Conservation (phyloP, 2,797 vertebrate genomes). For the Lutjanus campechanus region DNA sequence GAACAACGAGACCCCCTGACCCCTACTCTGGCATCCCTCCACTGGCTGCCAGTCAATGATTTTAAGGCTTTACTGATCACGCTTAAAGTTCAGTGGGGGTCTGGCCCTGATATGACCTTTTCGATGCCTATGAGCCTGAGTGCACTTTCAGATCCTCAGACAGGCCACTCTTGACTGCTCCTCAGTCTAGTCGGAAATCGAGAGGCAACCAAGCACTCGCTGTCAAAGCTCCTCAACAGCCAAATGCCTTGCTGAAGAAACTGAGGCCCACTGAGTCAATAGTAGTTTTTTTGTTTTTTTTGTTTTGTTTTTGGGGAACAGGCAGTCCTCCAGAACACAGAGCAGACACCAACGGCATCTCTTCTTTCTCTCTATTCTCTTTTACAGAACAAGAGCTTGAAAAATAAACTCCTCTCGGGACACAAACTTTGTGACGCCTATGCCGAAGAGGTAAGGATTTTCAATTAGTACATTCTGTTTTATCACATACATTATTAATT, state of each 20-base stretch:
- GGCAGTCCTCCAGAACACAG: not conserved
- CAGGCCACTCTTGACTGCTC: conserved; percentile 41
- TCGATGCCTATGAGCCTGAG: conserved; percentile 31
- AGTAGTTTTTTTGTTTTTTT: not conserved
- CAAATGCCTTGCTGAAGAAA: conserved; percentile 34
- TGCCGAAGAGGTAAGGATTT: conserved; percentile 93
- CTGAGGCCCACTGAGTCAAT: conserved; percentile 23
- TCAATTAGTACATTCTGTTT: conserved; percentile 28
- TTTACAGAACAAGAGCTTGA: conserved; percentile 98
- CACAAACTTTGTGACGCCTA: conserved; percentile 96
- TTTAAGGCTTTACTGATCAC: conserved; percentile 46
- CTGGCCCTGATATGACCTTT: conserved; percentile 51
- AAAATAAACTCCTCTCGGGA: conserved; percentile 96
- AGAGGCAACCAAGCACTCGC: conserved; percentile 37
- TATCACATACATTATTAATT: conserved; percentile 23
- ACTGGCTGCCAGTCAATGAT: conserved; percentile 38
- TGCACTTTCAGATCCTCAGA: conserved; percentile 46
- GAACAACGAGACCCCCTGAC: not conserved
- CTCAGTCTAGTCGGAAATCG: conserved; percentile 44
- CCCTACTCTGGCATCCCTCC: conserved; percentile 8
- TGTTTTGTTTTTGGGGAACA: conserved; percentile 7
- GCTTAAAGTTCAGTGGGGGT: conserved; percentile 42
- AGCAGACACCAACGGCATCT: conserved; percentile 29
- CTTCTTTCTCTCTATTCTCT: conserved; percentile 24
- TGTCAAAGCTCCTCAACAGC: conserved; percentile 33